These are phyloP conservation scores for Euzophera pinguis DNA, from an alignment of 2,888 invertebrate species.

Conservation along the genomic window DNA sequence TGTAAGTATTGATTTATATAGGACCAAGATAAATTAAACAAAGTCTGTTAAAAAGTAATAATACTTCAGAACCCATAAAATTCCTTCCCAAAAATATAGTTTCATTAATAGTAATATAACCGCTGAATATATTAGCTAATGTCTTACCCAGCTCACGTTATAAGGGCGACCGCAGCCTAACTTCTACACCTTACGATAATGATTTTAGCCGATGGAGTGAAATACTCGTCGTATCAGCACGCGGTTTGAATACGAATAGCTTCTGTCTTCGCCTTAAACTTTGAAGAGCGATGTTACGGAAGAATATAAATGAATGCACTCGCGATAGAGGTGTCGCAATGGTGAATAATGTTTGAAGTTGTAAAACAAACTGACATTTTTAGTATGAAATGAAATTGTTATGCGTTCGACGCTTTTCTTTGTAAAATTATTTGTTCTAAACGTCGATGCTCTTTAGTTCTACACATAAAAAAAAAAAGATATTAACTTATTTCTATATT, in stretches of 20 bases:
- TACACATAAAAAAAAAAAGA: too few species aligned
- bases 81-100: not conserved
- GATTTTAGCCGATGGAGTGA: conserved; percentile 36
- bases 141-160: not conserved
- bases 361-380: not conserved
- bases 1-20: too few species aligned
- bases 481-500: too few species aligned
- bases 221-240: conserved; percentile 24
- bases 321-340: conserved; percentile 1
- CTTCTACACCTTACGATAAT: conserved; percentile 26
- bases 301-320: conserved; percentile 13
- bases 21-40: too few species aligned
- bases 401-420: too few species aligned
- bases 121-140: not conserved
- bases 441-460: too few species aligned
- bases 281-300: conserved; percentile 23
- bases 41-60: not conserved
- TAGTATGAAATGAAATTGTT: not conserved
- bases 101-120: not conserved
- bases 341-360: not conserved
- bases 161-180: conserved; percentile 14
- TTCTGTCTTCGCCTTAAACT: conserved; percentile 29
- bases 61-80: not conserved
- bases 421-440: too few species aligned
- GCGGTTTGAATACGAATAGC: conserved; percentile 47